Conservation (phyloP, 2,113 vertebrate genomes). For the Oreochromis aureus region DNA sequence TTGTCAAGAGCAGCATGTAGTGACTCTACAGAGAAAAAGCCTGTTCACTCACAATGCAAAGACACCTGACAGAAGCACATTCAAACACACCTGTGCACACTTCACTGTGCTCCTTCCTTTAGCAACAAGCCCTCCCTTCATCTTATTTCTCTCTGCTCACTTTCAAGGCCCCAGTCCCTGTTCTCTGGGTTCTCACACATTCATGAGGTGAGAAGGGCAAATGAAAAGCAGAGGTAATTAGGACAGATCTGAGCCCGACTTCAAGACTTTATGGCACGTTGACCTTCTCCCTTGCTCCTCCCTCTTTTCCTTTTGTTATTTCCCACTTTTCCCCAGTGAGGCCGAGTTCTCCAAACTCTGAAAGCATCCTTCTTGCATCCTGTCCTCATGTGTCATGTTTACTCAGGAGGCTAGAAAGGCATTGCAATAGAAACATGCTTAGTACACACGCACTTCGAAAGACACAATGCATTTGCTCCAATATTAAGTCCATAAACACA, state of each 20-base stretch:
- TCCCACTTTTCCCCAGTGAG: background rate
- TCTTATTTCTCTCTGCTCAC: background rate
- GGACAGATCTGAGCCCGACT: conserved; percentile 21
- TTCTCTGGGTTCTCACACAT: conserved; percentile 16
- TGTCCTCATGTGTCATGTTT: conserved; percentile 40
- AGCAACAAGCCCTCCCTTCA: background rate
- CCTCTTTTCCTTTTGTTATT: conserved; percentile 22
- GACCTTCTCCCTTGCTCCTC: background rate
- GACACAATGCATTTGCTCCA: conserved; percentile 13
- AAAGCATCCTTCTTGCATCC: conserved; percentile 34
- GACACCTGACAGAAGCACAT: background rate
- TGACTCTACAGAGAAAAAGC: background rate
- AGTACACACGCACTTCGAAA: background rate
- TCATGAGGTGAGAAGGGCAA: conserved; percentile 15
- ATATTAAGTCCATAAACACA: conserved; percentile 48
- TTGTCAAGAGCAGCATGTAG: background rate
- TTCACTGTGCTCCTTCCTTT: conserved; percentile 5
- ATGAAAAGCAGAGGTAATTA: conserved; percentile 57
- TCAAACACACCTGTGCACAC: conserved; percentile 32
- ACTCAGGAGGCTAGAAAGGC: conserved; percentile 9
- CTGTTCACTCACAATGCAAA: background rate
- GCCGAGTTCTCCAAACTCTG: background rate
- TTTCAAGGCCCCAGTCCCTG: background rate
- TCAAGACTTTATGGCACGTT: conserved; percentile 33
- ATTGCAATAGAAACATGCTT: conserved; percentile 16